Percentiles rank a stretch among this genome's conserved stretches.
Conservation (phyloP, 64 coral and sea anemone species). For the Pocillopora damicornis region DNA sequence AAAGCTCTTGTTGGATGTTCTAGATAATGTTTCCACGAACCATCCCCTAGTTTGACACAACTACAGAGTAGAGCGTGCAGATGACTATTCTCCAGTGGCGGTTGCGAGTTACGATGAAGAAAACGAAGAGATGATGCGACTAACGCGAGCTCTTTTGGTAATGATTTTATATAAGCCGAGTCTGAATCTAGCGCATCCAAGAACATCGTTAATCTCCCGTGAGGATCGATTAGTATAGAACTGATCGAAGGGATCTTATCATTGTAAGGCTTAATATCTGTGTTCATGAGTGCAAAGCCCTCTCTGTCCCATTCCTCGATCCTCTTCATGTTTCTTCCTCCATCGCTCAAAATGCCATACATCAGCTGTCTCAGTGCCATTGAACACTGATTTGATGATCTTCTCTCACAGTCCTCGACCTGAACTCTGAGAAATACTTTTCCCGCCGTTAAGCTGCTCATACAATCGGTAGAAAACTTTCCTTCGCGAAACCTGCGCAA, state of each 20-base stretch:
- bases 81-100: too few relatives aligned
- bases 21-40: too few relatives aligned
- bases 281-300: not conserved
- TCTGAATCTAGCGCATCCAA: conserved; percentile 36
- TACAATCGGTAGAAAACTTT: conserved; percentile 36
- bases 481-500: conserved; percentile 51
- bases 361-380: conserved; percentile 34
- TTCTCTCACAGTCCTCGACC: conserved; percentile 52
- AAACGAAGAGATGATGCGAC: too few relatives aligned
- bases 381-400: conserved; percentile 52
- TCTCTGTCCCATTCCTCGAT: conserved; percentile 61
- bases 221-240: not conserved
- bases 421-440: conserved; percentile 45
- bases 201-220: conserved; percentile 16
- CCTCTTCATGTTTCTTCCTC: not conserved
- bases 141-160: too few relatives aligned
- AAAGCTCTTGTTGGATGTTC: too few relatives aligned
- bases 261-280: too few relatives aligned
- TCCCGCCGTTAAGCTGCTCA: conserved; percentile 35
- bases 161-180: not conserved
- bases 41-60: too few relatives aligned
- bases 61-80: too few relatives aligned
- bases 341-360: conserved; percentile 54
- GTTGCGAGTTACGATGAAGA: too few relatives aligned
- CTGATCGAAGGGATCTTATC: too few relatives aligned